Conservation (phyloP, 2,797 vertebrate genomes). For the Botia almorhae region DNA sequence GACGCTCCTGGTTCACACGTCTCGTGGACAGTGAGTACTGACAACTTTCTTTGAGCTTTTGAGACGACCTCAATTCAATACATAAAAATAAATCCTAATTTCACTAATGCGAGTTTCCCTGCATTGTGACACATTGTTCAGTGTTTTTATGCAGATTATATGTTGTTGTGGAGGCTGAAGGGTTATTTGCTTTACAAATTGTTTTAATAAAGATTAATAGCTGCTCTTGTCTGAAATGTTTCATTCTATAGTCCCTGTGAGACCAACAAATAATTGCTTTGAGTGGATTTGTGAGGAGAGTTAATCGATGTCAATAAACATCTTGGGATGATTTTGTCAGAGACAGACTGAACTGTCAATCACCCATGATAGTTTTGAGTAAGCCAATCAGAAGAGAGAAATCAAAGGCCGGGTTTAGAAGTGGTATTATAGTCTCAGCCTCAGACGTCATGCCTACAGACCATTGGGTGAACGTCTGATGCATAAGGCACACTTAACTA, state of each 20-base stretch:
- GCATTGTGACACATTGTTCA: no score
- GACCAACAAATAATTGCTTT: neutral
- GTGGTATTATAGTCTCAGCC: neutral
- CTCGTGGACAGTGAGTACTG: slow-evolving; percentile 95
- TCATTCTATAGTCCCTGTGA: slow-evolving; percentile 5
- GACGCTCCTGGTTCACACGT: slow-evolving; percentile 96
- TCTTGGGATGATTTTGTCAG: no score
- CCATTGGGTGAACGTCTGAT: no score
- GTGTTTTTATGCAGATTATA: slow-evolving; percentile 19
- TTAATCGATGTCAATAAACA: slow-evolving; percentile 8
- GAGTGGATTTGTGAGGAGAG: slow-evolving; percentile 4
- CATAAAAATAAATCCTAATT: slow-evolving; percentile 2
- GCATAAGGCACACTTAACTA: no score
- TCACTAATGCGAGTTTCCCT: neutral
- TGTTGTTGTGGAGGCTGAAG: slow-evolving; percentile 29
- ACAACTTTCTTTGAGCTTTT: neutral
- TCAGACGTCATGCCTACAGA: no score
- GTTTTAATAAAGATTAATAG: slow-evolving; percentile 30
- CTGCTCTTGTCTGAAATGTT: neutral
- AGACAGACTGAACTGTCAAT: neutral
- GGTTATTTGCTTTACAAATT: slow-evolving; percentile 50
- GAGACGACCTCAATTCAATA: neutral
- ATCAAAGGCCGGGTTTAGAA: neutral
- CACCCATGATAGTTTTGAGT: neutral
- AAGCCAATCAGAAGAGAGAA: neutral